Evolutionary conservation across 2,888 invertebrate genomes (phyloP).

Genomic region (Caenorhabditis sp.): DNA sequence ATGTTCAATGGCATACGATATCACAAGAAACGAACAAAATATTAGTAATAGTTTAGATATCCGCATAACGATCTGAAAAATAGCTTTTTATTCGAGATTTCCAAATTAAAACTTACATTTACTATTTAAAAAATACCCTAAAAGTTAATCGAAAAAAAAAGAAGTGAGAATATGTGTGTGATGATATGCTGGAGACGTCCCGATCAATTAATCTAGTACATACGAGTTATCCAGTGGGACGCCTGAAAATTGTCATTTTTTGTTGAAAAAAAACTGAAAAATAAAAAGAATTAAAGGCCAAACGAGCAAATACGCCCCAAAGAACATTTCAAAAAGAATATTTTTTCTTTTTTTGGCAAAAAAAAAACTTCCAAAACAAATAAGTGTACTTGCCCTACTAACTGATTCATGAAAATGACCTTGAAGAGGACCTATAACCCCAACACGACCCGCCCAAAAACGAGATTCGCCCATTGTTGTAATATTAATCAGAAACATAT

Average conservation of each 20-base stretch:
- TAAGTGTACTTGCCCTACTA: neutral
- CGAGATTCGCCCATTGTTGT: too few relatives aligned
- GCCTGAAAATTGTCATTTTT: neutral
- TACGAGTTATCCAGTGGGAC: neutral
- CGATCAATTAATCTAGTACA: neutral
- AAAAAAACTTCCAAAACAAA: too few relatives aligned
- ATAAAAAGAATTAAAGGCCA: neutral
- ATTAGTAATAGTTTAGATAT: slow-evolving; percentile 30
- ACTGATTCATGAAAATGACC: neutral
- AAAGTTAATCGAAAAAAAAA: neutral
- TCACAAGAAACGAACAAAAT: slow-evolving; percentile 13
- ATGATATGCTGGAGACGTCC: slow-evolving; percentile 2
- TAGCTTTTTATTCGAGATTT: neutral
- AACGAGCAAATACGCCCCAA: slow-evolving; percentile 16
- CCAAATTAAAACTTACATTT: neutral
- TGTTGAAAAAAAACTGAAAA: slow-evolving; percentile 1
- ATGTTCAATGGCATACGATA: slow-evolving; percentile 41
- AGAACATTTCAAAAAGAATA: slow-evolving; percentile 10
- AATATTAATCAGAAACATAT: too few relatives aligned
- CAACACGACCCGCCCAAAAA: neutral
- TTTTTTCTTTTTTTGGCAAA: slow-evolving; percentile 3
- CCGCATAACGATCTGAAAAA: slow-evolving; percentile 19
- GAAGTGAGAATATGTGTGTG: neutral
- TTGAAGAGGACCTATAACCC: neutral
- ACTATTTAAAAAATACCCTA: neutral